Evolutionary conservation across 1,140 invertebrate species (phyloP).

Genomic region (Megathymus violae): DNA sequence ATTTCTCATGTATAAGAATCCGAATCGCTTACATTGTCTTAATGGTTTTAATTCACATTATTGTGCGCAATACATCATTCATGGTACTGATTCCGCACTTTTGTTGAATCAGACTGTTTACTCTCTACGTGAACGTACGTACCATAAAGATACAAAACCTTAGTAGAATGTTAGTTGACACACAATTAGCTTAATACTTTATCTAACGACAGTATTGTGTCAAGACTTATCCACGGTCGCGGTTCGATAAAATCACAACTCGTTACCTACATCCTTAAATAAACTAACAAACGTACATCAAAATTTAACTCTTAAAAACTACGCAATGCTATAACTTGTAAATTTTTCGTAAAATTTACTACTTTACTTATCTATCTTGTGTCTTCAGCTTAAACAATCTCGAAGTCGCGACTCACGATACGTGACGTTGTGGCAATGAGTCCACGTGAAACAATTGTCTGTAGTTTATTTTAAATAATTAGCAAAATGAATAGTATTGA

Average conservation of each 20-base stretch:
- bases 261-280: no score
- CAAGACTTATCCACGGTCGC: constrained; percentile 38
- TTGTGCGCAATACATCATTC: constrained; percentile 9
- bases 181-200: constrained; percentile 47
- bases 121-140: constrained; percentile 14
- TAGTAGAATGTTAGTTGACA: constrained; percentile 25
- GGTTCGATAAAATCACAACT: constrained; percentile 25
- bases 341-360: no score
- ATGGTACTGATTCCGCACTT: not conserved
- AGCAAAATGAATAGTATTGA: constrained; percentile 35
- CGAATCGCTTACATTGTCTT: no score
- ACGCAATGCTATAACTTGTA: no score
- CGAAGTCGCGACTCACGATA: constrained; percentile 12
- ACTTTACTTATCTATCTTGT: not conserved
- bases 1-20: no score
- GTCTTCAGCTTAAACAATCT: not conserved
- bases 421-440: constrained; percentile 10
- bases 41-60: constrained; percentile 18
- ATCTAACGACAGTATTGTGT: constrained; percentile 44
- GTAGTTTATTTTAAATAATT: constrained; percentile 18
- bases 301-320: no score
- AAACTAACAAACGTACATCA: no score
- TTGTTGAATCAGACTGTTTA: constrained; percentile 10
- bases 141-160: constrained; percentile 19
- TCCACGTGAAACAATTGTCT: not conserved